Percentiles rank a stretch among this genome's conserved stretches.
Evolutionary conservation across 1,140 invertebrate genomes (phyloP).

Genomic region (Bombyx mori): ASM3026992v2 NC_085132.1:6835001-6835500

Average conservation of each 20-base stretch:
- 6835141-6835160: slow-evolving; percentile 85
- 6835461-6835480: slow-evolving; percentile 85
- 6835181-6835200: slow-evolving; percentile 80
- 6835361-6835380: slow-evolving; percentile 86
- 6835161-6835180: slow-evolving; percentile 84
- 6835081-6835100: slow-evolving; percentile 85
- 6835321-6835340: slow-evolving; percentile 83
- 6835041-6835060: slow-evolving; percentile 82
- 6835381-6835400: slow-evolving; percentile 80
- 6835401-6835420: slow-evolving; percentile 67
- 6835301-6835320: slow-evolving; percentile 86
- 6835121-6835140: slow-evolving; percentile 91
- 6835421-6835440: slow-evolving; percentile 83
- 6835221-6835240: slow-evolving; percentile 82
- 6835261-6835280: slow-evolving; percentile 84
- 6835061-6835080: slow-evolving; percentile 82
- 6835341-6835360: slow-evolving; percentile 87
- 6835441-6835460: slow-evolving; percentile 80
- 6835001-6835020: slow-evolving; percentile 81
- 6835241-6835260: slow-evolving; percentile 89
- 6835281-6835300: slow-evolving; percentile 83
- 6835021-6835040: slow-evolving; percentile 83
- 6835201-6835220: slow-evolving; percentile 82
- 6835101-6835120: slow-evolving; percentile 83
- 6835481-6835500: slow-evolving; percentile 83